Evolutionary conservation across 2,888 invertebrate genomes (phyloP), one percentile per base, ranked within the genome.

Genomic region (Drosophila algonquin): DNA sequence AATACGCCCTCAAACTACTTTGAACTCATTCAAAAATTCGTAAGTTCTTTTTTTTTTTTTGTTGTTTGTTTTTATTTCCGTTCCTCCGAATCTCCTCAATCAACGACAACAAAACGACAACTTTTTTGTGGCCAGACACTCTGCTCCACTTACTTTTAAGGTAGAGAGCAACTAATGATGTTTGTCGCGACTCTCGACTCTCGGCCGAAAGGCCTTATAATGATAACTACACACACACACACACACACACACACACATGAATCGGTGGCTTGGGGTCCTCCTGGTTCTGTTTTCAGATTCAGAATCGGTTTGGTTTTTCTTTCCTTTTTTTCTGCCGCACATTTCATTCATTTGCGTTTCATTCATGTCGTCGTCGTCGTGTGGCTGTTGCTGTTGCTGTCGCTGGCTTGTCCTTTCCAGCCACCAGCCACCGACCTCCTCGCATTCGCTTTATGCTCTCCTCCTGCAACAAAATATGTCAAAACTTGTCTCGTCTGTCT

Each of bases 401-500:
- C 45, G 69, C 44, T 40, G 57, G 58, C 60, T 55, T 60, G 32
- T 62, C 67, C 67, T 64, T 54, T 46, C 63, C 75, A 76, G 40
- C 40, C 40, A 40, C 0, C 40, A 40, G 40, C 8, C 27, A 7
- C 7, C 27, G 7, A 14, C 40, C 40, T 40, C 14, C 35, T 40
- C 40, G 40, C 40, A 40, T n/a, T 40, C 40, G 14, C 40, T 40
- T 40, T 40, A 40, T 40, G 70, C 70, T 65, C 35, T 51, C 63
- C 48, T 61, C 63, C 48, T 61, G 70, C 69, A 79, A 77, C 70
- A 83, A 89, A 90, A 81, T 81, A 90, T 86, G 86, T 90, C 86
- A 86, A 86, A 86, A 86, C 90, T 87, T 90, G 89, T 86, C 79
- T 88, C 80, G 89, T 87, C 83, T 83, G 83, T 76, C 89, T 83